Evolutionary conservation across 2,113 vertebrate genomes (phyloP), one percentile per base, ranked within the genome.

Genomic region (Myotis yumanensis): DNA sequence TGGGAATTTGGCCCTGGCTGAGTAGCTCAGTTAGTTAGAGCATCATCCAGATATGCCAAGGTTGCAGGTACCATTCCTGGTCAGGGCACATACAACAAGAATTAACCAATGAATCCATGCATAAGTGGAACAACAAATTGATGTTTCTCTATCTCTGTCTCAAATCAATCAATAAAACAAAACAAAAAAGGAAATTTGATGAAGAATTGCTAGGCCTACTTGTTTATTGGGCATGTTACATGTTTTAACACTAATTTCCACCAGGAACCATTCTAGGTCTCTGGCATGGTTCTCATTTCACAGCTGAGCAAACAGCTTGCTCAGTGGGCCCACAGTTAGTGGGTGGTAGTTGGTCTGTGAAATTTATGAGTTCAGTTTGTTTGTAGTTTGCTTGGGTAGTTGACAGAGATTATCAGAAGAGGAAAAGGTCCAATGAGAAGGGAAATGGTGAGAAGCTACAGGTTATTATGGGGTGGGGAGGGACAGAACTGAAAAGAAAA

Each of bases 321-420:
- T 28, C 43, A 43, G n/a, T 72, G 5, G 28, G 71, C 37, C 89
- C 52, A 37, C 9, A 80, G 59, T 57, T 84, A 51, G 72, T 59
- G n/a, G 73, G 43, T 69, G 79, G 18, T 73, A 52, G n/a, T 52
- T 90, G 57, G 35, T 95, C 28, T 43, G 15, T 51, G 40, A 91
- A 76, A 75, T 46, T 84, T 32, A n/a, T 20, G n/a, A 66, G 18
- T 69, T 86, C 4, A 17, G 12, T 81, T 85, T 91, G 25, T 81
- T 87, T 94, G 28, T 37, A 66, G 71, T 96, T 89, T 89, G 48
- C 80, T 81, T 81, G 46, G 25, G 20, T 69, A 30, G 72, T 94
- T 91, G 82, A 77, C 15, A 91, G 43, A 89, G 25, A 91, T 69
- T 46, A 76, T 68, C 80, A 84, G 73, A 86, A 88, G 68, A 85